Evolutionary conservation across 37 sponge, comb jelly and placozoan species (phyloP), one percentile per base, ranked within the genome.

Genomic region (Lycopodina hypogea): DNA sequence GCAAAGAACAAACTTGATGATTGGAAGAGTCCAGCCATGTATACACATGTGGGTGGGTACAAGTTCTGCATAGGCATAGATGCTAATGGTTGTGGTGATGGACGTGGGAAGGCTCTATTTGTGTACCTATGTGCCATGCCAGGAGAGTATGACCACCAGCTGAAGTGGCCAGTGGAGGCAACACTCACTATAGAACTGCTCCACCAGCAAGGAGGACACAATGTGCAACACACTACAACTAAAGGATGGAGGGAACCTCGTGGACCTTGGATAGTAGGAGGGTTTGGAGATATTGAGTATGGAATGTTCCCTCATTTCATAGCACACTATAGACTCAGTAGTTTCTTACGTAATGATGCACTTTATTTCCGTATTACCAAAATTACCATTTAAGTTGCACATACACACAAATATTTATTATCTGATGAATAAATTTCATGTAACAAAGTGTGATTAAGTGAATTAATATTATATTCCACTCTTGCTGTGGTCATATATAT

Each of bases 51-150:
- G 37, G 39, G 36, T 38, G 68, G 68, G 21, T 68, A 68, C 28
- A 68, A 68, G 68, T 37, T 68, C 21, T 68, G 68, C 40, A 38
- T 68, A 37, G 40, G 40, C 37, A 37, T 68, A 21, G 68, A 68
- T 68, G 68, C 68, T 35, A 68, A 68, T 68, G 68, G 68, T 8
- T 7, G 14, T 68, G 68, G 68, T 68, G 39, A 30, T 68, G 28
- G 29, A 37, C 37, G 21, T 21, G 68, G 68, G 40, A 35, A 33
- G 15, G 14, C 19, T 37, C 29, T 68, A 19, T 28, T 17, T 32
- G 68, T 68, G 28, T 21, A 38, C 3, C 8, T 37, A 19, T 68
- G 68, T 30, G 3, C 11, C 9, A 68, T 68, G 68, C 4, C 29
- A 19, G 68, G 68, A 35, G 68, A 33, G 37, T 68, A 33, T 37